phyloP scores from a whole-genome alignment of 2,113 vertebrate genomes.

The Trichomycterus rosablanca region DNA sequence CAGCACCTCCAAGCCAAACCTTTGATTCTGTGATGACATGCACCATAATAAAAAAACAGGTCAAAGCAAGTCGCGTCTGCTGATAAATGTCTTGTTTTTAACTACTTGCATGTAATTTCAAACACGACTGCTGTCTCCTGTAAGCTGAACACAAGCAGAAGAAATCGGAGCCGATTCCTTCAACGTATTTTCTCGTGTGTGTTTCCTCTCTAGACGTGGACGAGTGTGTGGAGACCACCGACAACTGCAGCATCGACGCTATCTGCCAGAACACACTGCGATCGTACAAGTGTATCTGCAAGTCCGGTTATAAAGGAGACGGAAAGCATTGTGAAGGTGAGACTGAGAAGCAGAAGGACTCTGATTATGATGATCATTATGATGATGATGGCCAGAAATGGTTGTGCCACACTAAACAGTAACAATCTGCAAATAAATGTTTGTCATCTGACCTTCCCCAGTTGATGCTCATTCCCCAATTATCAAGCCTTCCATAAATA shows the following conservation, averaged over 20 bases:
- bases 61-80: not conserved
- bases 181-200: slow-evolving; percentile 9
- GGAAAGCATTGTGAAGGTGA: slow-evolving; percentile 98
- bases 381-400: too few relatives aligned
- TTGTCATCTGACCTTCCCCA: too few relatives aligned
- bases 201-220: slow-evolving; percentile 68
- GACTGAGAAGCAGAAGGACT: not conserved
- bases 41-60: not conserved
- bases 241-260: slow-evolving; percentile 81
- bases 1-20: not conserved
- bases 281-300: slow-evolving; percentile 82
- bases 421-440: too few relatives aligned
- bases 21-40: not conserved
- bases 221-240: slow-evolving; percentile 74
- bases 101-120: slow-evolving; percentile 3
- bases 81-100: slow-evolving; percentile 17
- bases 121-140: slow-evolving; percentile 11
- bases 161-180: not conserved
- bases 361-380: too few relatives aligned
- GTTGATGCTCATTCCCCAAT: too few relatives aligned
- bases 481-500: too few relatives aligned
- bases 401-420: too few relatives aligned
- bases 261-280: slow-evolving; percentile 79
- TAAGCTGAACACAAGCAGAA: slow-evolving; percentile 13
- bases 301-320: slow-evolving; percentile 87